phyloP scores from a whole-genome alignment of 2,113 vertebrate species.

The Anser brachyrhynchus region DNA sequence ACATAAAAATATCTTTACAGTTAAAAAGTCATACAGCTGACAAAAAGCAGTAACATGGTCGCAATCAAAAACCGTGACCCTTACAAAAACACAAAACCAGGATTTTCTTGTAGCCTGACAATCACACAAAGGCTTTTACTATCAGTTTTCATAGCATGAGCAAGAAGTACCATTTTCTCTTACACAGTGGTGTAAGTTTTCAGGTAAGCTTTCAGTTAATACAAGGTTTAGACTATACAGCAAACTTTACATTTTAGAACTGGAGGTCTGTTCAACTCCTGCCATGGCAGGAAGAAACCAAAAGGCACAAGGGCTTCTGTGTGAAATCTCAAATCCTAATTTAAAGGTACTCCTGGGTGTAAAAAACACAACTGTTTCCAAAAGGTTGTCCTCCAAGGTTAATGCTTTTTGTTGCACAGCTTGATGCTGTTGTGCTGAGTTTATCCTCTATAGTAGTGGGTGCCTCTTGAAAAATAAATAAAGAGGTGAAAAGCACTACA shows the following conservation, averaged over 20 bases:
- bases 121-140: neutral
- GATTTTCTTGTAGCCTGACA: neutral
- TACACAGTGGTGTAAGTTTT: neutral
- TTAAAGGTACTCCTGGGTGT: neutral
- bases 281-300: neutral
- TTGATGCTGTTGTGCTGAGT: neutral
- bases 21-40: slow-evolving; percentile 27
- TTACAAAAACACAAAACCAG: neutral
- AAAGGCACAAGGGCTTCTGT: slow-evolving; percentile 4
- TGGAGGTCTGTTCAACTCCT: neutral
- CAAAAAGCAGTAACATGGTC: slow-evolving; percentile 1
- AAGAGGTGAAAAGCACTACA: neutral
- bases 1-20: slow-evolving; percentile 62
- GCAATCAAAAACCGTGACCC: neutral
- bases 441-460: neutral
- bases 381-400: neutral
- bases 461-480: neutral
- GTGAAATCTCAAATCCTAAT: neutral
- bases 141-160: neutral
- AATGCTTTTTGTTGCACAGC: neutral
- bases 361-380: neutral
- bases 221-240: neutral
- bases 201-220: neutral
- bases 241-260: neutral
- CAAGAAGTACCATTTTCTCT: neutral